Evolutionary conservation across 1,140 invertebrate genomes (phyloP).

Genomic region (Zaprionus davidi): DNA sequence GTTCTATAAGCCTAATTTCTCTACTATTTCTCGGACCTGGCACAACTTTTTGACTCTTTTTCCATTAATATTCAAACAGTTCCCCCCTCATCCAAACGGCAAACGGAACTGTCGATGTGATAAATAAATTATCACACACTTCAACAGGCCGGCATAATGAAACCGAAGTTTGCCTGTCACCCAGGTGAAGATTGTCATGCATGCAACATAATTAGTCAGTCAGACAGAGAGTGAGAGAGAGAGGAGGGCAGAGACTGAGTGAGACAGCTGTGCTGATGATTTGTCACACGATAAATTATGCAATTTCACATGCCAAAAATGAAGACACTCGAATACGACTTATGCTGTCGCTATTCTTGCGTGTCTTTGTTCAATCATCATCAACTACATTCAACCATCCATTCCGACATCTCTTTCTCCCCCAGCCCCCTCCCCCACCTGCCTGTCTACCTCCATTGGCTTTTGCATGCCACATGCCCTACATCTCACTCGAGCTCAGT

Average conservation of each 20-base stretch:
- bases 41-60: slow-evolving; percentile 25
- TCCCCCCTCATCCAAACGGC: background rate
- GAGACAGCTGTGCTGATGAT: slow-evolving; percentile 64
- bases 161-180: slow-evolving; percentile 25
- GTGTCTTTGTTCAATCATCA: slow-evolving; percentile 79
- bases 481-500: slow-evolving; percentile 40
- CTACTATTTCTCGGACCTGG: background rate
- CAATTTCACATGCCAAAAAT: slow-evolving; percentile 77
- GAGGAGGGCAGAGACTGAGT: background rate
- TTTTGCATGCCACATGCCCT: slow-evolving; percentile 66
- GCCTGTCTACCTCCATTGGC: slow-evolving; percentile 34
- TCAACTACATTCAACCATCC: slow-evolving; percentile 49
- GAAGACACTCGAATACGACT: slow-evolving; percentile 46
- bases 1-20: background rate
- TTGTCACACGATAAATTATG: slow-evolving; percentile 82
- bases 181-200: slow-evolving; percentile 34
- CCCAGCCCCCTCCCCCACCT: slow-evolving; percentile 8
- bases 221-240: background rate
- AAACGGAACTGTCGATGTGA: slow-evolving; percentile 22
- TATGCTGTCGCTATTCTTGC: slow-evolving; percentile 55
- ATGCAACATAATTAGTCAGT: slow-evolving; percentile 62
- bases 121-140: slow-evolving; percentile 52
- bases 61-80: slow-evolving; percentile 33
- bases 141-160: slow-evolving; percentile 28
- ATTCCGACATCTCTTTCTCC: slow-evolving; percentile 39